phyloP scores from a whole-genome alignment of 2,113 vertebrate species.

The Brachypteracias leptosomus region DNA sequence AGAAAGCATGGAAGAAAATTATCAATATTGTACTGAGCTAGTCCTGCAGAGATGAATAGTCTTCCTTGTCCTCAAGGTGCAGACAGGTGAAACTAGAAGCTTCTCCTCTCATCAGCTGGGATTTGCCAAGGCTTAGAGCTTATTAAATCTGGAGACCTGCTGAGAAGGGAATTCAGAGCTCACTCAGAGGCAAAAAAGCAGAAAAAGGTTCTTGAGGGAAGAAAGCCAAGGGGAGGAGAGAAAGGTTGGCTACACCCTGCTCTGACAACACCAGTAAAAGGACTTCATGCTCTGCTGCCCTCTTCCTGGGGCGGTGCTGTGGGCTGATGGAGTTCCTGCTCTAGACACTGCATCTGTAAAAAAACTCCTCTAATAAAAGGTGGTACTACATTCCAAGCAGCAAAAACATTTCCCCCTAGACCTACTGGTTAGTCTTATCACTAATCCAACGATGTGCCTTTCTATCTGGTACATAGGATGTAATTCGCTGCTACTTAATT shows the following conservation, averaged over 20 bases:
- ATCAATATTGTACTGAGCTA: neutral
- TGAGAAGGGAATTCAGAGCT: neutral
- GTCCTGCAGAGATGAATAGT: neutral
- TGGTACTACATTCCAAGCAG: neutral
- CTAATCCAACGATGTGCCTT: neutral
- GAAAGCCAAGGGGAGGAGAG: neutral
- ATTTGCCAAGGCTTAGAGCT: neutral
- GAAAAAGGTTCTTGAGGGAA: neutral
- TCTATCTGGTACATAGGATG: neutral
- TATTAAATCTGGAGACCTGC: neutral
- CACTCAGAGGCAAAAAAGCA: neutral
- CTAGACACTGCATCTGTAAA: neutral
- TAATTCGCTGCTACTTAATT: neutral
- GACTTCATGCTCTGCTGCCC: neutral
- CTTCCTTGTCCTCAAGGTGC: neutral
- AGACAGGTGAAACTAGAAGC: neutral
- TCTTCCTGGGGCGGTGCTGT: neutral
- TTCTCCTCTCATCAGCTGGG: neutral
- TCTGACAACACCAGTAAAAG: neutral
- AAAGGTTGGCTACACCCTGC: neutral
- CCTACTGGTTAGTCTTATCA: neutral
- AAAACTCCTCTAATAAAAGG: neutral
- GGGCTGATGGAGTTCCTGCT: neutral
- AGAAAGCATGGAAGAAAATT: neutral
- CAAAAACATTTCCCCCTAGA: neutral